These are phyloP conservation scores for Crypturellus tataupa DNA, from an alignment of 2,797 vertebrate species.

Conservation along the genomic window DNA sequence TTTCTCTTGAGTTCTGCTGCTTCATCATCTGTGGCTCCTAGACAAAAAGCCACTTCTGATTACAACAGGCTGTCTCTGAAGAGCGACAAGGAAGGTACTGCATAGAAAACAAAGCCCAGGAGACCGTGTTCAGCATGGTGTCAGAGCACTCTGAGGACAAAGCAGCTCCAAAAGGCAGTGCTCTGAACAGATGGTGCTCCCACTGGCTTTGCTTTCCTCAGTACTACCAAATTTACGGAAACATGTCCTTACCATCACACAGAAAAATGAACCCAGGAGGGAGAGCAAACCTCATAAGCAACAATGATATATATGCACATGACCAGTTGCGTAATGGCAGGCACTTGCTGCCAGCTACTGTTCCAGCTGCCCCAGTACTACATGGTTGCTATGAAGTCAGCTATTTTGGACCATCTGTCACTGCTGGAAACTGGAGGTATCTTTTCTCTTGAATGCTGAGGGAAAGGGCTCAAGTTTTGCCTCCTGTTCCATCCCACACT, in stretches of 20 bases:
- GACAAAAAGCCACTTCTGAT: neutral
- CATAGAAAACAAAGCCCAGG: neutral
- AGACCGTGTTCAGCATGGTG: rapidly evolving
- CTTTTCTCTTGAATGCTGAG: neutral
- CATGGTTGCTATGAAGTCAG: neutral
- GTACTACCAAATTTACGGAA: neutral
- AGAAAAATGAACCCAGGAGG: neutral
- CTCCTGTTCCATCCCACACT: neutral
- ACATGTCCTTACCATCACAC: neutral
- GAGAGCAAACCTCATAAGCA: neutral
- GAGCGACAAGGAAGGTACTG: neutral
- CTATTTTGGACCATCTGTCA: neutral
- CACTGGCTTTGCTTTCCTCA: neutral
- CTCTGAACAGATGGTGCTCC: neutral
- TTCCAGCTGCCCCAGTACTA: neutral
- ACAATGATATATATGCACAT: rapidly evolving
- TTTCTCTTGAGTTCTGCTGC: neutral
- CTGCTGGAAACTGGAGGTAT: neutral
- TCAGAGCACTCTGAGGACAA: neutral
- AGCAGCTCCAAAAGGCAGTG: neutral
- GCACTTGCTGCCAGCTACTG: neutral
- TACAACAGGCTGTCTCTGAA: neutral
- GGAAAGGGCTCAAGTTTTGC: neutral
- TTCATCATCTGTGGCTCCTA: neutral
- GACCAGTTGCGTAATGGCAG: rapidly evolving